Percentiles rank a stretch among this genome's conserved stretches.
Evolutionary conservation across 2,797 vertebrate species (phyloP).

Genomic region (Amblyraja radiata): DNA sequence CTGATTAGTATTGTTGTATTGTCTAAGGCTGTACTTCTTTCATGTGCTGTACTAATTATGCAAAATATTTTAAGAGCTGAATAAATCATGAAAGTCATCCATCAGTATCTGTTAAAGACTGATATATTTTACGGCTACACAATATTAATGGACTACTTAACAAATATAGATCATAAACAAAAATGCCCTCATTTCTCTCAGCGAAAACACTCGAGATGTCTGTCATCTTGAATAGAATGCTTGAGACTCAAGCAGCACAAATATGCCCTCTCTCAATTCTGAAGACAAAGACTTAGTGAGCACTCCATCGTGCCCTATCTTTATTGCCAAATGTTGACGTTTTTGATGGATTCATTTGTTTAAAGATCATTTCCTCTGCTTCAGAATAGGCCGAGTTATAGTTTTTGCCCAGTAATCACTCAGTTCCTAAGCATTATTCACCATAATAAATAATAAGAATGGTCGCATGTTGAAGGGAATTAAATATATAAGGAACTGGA

Average conservation of each 20-base stretch:
- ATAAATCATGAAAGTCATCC: not conserved
- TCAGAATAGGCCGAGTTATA: not conserved
- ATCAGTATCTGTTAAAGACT: not conserved
- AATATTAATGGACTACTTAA: not conserved
- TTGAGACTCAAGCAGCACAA: not conserved
- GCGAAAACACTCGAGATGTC: not conserved
- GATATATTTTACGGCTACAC: not conserved
- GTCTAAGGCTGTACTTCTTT: not conserved
- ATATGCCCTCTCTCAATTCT: not conserved
- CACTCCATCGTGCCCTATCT: not conserved
- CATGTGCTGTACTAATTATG: not conserved
- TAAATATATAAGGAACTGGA: conserved; percentile 9
- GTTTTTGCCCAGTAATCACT: not conserved
- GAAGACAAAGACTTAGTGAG: no score
- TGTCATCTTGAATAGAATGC: not conserved
- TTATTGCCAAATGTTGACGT: not conserved
- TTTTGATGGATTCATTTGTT: not conserved
- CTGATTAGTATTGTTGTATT: not conserved
- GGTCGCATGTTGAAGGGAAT: not conserved
- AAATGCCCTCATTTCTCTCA: not conserved
- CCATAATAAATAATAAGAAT: not conserved
- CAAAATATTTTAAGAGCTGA: not conserved
- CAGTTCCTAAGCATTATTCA: not conserved
- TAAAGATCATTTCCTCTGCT: not conserved
- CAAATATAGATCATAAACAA: not conserved